Evolutionary conservation across 2,888 invertebrate species (phyloP).

Genomic region (Margaritifera margaritifera): DNA sequence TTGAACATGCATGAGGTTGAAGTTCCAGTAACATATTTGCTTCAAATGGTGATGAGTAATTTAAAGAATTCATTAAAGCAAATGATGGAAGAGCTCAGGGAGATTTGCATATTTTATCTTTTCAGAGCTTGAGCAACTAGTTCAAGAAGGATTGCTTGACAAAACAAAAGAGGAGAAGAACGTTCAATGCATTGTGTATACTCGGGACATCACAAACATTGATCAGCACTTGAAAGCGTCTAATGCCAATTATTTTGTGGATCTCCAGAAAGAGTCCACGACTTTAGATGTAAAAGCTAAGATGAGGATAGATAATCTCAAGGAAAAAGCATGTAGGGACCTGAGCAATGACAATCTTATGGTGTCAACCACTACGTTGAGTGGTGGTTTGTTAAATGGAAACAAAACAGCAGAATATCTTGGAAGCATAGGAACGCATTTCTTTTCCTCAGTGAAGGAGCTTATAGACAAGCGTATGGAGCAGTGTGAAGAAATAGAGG

Average conservation of each 20-base stretch:
- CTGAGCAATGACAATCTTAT: slow-evolving; percentile 24
- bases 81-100: neutral
- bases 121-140: slow-evolving; percentile 50
- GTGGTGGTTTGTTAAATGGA: slow-evolving; percentile 30
- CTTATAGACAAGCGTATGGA: slow-evolving; percentile 48
- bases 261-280: slow-evolving; percentile 14
- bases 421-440: slow-evolving; percentile 40
- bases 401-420: slow-evolving; percentile 44
- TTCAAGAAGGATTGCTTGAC: slow-evolving; percentile 41
- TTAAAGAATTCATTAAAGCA: too few species aligned
- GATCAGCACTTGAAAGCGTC: slow-evolving; percentile 29
- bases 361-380: slow-evolving; percentile 26
- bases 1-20: too few species aligned
- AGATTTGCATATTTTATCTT: slow-evolving; percentile 2
- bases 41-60: too few species aligned
- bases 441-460: slow-evolving; percentile 46
- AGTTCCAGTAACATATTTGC: too few species aligned
- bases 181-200: slow-evolving; percentile 44
- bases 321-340: slow-evolving; percentile 10
- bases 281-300: slow-evolving; percentile 13
- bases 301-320: slow-evolving; percentile 11
- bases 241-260: slow-evolving; percentile 34
- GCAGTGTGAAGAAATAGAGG: slow-evolving; percentile 24
- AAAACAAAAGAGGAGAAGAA: slow-evolving; percentile 16
- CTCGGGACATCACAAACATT: slow-evolving; percentile 35